Evolutionary conservation across 2,797 vertebrate species (phyloP), one percentile per base, ranked within the genome.

Genomic region (Lepus townsendii): DNA sequence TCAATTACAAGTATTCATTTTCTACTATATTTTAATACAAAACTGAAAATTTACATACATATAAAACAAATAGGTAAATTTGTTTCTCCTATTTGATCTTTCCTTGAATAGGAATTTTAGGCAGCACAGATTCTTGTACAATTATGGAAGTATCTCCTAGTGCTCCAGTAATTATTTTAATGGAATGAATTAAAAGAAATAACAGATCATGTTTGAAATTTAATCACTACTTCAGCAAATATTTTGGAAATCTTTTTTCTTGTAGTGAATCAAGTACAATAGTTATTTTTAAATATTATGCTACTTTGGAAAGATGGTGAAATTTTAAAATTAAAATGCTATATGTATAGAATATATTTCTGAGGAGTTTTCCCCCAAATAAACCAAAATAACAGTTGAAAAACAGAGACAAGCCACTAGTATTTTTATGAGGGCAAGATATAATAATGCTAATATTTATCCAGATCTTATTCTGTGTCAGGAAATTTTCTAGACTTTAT

Each of bases 371-470:
- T 17, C 4, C 0, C 7, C 19, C 0, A 66, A 13, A 24, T 57
- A 88, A 95, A 80, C 42, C 32, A 78, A 92, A 76, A 63, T 35
- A 69, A 42, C 1, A 88, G 85, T 0, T 54, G 3, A 3, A 42
- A 96, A 83, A 95, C 24, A 32, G 9, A 19, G 17, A 69, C 14
- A 91, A 77, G 5, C 10, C n/a, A 72, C 38, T 42, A 75, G 20
- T 20, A 66, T 71, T 16, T 71, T 83, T 73, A 84, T 12, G 32
- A 19, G 90, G 94, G 66, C 95, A 69, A 32, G 66, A n/a, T 96
- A 22, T 96, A 91, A 82, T 14, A 19, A 77, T 47, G 19, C 84
- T 88, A 80, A 57, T 30, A 93, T 7, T 35, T 76, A 90, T 50
- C 11, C 10, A 26, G 9, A 3, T 22, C 14, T 95, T 10, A 71